Base-by-base conservation (phyloP, 2,888 invertebrate genomes). In the Nudaria mundana region DNA sequence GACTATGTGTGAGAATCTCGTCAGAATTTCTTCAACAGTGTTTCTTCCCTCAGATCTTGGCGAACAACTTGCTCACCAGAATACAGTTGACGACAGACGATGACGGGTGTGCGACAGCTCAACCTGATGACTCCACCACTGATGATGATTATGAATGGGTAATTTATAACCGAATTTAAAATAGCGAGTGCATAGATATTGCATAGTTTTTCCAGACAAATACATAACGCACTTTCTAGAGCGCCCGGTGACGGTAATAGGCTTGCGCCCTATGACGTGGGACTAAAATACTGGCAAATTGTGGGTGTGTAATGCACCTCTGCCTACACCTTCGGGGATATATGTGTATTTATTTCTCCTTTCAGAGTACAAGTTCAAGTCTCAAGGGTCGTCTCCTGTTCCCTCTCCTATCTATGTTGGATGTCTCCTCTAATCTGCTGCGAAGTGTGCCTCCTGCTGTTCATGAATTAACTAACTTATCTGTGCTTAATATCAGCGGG, bases 351-450 rank as follows among this genome's bases (percentile, higher is more conserved):
- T 10, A 5, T 3, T 8, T 8, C 11, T n/a, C 13, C 11, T 10
- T n/a, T 8, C 56, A 76, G 76, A 69, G 60, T 37, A 25, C 59
- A 2, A 55, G 66, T 6, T 83, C 90, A 3, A 62, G 84, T 3
- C 88, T 91, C 18, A 93, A 93, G 66, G 90, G 92, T 0, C 91
- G 94, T 28, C 90, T 98, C 2, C 91, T 98, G 68, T 98, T 97
- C 81, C 99, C 99, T 0, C 95, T 95, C 71, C 91, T 99, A 38
- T 97, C 97, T 3, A 97, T 98, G 94, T 79, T 99, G 69, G 98
- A 99, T 76, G 93, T 99, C 14, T 97, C 97, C 57, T 94, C 95
- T 75, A 99, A 99, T 84, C 89, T 82, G 55, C 65, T 84, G 46
- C 65, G 85, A 33, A 92, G 92, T 53, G 92, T 99, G 24, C 97